Evolutionary conservation across 2,797 vertebrate genomes (phyloP), one percentile per base, ranked within the genome.

Genomic region (Poecilia wingei): DNA sequence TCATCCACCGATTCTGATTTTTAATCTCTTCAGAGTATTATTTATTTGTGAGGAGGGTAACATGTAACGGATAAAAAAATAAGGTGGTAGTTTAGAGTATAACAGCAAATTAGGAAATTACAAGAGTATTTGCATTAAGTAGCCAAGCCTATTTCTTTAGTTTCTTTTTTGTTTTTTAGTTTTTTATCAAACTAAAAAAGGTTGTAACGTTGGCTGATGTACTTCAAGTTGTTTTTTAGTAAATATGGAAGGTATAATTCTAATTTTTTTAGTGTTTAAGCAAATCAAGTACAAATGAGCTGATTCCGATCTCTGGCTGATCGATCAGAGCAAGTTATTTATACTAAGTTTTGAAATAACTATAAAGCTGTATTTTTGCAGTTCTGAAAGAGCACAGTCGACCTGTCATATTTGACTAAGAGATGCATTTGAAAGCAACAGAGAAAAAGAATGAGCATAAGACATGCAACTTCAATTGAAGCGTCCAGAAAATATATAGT

Each of bases 401-500:
- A 77, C 66, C 0, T 59, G 4, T 39, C 13, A 22, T n/a, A 28
- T 43, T 13, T 71, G 53, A 69, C 61, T 6, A n/a, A 77, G 14
- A 53, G 83, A 88, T 74, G 86, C 78, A 79, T 79, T 80, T 87
- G 78, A 79, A 88, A 85, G 74, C 88, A 74, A 78, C 64, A 74
- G 61, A 66, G 68, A 71, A 85, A 78, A 76, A 79, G 36, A 77
- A 61, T 68, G 80, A 61, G 49, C 79, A 82, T 79, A 83, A 64
- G 84, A 88, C 82, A 73, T 86, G 83, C 68, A 85, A 80, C 78
- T 45, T 83, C 64, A 84, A 94, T 87, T 89, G 90, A 94, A 89
- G 92, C 82, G 91, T 94, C 92, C 92, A 83, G 84, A 80, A 88
- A 92, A 90, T 81, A 84, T 87, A 92, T 71, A 82, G 84, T 74